These are phyloP conservation scores for Macaria notata DNA, from an alignment of 2,888 invertebrate species.

Conservation along the genomic window DNA sequence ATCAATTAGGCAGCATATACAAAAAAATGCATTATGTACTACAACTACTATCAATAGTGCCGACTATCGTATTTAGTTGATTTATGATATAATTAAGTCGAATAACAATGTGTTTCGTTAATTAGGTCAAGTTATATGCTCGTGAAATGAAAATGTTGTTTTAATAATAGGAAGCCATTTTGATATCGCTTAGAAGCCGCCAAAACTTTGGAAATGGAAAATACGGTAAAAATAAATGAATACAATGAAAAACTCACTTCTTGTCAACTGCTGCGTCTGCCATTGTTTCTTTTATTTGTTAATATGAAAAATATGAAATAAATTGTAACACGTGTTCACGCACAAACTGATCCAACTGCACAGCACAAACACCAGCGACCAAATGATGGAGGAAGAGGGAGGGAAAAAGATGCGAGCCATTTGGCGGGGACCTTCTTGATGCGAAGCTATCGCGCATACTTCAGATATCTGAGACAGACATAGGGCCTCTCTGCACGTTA, in stretches of 20 bases:
- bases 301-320: constrained; percentile 48
- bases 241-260: constrained; percentile 81
- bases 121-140: constrained; percentile 19
- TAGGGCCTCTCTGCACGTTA: constrained; percentile 27
- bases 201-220: constrained; percentile 57
- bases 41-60: constrained; percentile 35
- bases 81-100: too few relatives aligned
- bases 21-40: constrained; percentile 46
- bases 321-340: constrained; percentile 68
- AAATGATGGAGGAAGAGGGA: constrained; percentile 77
- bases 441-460: constrained; percentile 60
- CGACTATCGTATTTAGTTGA: too few relatives aligned
- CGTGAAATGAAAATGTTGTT: constrained; percentile 49
- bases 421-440: constrained; percentile 55
- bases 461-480: constrained; percentile 48
- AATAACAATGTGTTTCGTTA: background rate
- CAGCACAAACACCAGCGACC: constrained; percentile 76
- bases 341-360: constrained; percentile 70
- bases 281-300: constrained; percentile 75
- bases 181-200: constrained; percentile 78
- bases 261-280: constrained; percentile 86
- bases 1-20: constrained; percentile 51
- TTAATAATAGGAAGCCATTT: constrained; percentile 80
- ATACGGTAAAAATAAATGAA: constrained; percentile 40
- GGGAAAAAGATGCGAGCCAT: constrained; percentile 61